Evolutionary conservation across 1,140 invertebrate genomes (phyloP).

Genomic region (Homalodisca vitripennis): DNA sequence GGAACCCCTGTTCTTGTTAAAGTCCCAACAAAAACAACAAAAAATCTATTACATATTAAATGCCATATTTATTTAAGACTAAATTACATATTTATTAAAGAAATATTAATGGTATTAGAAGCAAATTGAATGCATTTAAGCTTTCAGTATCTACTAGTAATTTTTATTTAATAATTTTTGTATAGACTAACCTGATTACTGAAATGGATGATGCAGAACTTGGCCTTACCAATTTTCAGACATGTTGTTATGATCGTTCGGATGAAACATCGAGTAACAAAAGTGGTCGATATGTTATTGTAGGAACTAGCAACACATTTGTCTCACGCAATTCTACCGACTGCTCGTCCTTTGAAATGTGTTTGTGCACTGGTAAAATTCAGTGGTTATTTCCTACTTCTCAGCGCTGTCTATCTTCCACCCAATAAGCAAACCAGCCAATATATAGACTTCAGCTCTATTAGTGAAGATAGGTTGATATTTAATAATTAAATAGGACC

Average conservation of each 20-base stretch:
- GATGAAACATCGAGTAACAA: background rate
- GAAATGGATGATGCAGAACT: conserved; percentile 3
- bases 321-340: background rate
- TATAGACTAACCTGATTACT: background rate
- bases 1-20: background rate
- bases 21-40: no score
- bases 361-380: background rate
- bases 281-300: background rate
- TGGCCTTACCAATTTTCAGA: background rate
- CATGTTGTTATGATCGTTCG: background rate
- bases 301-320: background rate
- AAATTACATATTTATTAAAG: background rate
- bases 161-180: background rate
- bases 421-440: background rate
- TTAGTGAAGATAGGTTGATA: background rate
- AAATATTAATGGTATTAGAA: background rate
- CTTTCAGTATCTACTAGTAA: background rate
- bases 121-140: background rate
- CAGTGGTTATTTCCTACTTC: background rate
- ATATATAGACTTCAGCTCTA: background rate
- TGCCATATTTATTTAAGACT: background rate
- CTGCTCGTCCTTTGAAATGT: background rate
- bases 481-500: background rate
- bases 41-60: background rate
- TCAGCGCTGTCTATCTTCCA: background rate